Conservation (phyloP, 2,113 vertebrate genomes). For the Odocoileus hemionus region DNA sequence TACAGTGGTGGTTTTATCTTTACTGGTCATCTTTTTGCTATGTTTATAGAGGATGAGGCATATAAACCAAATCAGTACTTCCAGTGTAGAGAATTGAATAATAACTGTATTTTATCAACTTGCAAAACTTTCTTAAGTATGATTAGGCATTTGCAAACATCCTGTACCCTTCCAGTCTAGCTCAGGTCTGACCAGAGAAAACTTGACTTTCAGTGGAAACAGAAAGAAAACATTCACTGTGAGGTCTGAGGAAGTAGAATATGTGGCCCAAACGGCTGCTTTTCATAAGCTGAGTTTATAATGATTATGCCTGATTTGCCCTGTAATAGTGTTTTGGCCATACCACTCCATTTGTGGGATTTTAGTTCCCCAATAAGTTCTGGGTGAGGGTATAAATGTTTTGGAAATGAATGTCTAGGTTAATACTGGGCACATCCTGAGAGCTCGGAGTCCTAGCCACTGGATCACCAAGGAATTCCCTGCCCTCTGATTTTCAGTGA, state of each 20-base stretch:
- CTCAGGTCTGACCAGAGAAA: not conserved
- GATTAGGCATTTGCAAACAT: not conserved
- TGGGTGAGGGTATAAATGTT: not conserved
- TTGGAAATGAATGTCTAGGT: not conserved
- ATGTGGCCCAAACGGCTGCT: not conserved
- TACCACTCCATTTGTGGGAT: not conserved
- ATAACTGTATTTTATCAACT: not conserved
- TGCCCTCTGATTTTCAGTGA: not conserved
- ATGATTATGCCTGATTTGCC: not conserved
- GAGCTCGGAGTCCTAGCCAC: not conserved
- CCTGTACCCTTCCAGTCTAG: not conserved
- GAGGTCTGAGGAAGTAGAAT: not conserved
- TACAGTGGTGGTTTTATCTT: slow-evolving; percentile 40
- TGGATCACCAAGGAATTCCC: not conserved
- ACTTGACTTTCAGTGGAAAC: not conserved
- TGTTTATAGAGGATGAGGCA: not conserved
- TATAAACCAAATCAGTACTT: not conserved
- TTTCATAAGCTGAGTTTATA: not conserved
- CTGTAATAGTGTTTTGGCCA: not conserved
- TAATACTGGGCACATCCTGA: not conserved
- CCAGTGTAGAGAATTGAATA: not conserved
- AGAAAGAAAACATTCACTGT: not conserved
- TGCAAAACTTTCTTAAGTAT: not conserved
- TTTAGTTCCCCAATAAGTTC: not conserved
- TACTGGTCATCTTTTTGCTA: slow-evolving; percentile 10